Evolutionary conservation across 2,797 vertebrate genomes (phyloP), one percentile per base, ranked within the genome.

Genomic region (Dallia pectoralis): DNA sequence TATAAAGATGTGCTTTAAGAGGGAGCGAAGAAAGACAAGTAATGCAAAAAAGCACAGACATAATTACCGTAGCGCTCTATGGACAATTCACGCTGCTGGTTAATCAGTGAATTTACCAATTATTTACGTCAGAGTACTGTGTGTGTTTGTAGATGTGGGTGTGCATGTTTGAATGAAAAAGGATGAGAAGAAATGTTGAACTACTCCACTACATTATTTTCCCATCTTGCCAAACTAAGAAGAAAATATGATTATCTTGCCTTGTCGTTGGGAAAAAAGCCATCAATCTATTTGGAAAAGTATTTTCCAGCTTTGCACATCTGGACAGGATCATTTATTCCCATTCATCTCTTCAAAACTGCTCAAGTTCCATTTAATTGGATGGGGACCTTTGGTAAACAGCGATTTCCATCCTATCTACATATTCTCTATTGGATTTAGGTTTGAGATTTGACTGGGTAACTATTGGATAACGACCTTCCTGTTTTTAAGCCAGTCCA

Each of bases 1-100:
- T 94, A 94, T 95, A 94, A 94, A 93, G 92, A 92, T 93, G 91
- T 92, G 87, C 89, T 91, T 92, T 91, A 91, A 88, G 90, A 64
- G 49, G 84, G 85, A 83, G 80, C 86, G 84, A 82, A 63, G 4
- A 25, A 56, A 74, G 51, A 70, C 47, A 74, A 40, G 88, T 89
- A 32, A 87, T 87, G 87, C 85, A 91, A 89, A 91, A 88, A 88
- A 82, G 87, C 84, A 68, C 59, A 75, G 89, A 91, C 89, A 91
- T 87, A 93, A 94, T 94, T 92, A 92, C 91, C 91, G 91, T 89
- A 91, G 89, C 88, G 87, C 89, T 91, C 87, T 82, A 79, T 91
- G 89, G 89, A 90, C 87, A 89, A 89, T 90, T 90, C 86, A 87
- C 88, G 85, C 84, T 65, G 44, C 61, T 87, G 87, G 87, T 92